Percentiles rank a stretch among this genome's conserved stretches.
Conservation (phyloP, 1,140 invertebrate genomes). For the Cardiocondyla obscurior region DNA sequence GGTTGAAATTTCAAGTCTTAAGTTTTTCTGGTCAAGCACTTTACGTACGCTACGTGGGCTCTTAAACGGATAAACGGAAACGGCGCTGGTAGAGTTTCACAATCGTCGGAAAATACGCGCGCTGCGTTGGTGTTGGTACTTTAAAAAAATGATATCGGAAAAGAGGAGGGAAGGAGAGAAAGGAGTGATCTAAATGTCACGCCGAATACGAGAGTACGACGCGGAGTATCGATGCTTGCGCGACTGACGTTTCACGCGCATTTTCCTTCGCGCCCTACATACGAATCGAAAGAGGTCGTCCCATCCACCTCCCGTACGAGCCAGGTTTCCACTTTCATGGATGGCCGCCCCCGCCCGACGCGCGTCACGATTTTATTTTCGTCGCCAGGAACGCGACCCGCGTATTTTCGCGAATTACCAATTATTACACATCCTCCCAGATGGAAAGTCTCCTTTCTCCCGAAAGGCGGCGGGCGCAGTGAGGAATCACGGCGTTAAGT, state of each 20-base stretch:
- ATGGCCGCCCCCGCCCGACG: slow-evolving; percentile 14
- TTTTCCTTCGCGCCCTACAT: slow-evolving; percentile 42
- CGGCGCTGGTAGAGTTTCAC: background rate
- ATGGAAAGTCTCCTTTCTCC: slow-evolving; percentile 31
- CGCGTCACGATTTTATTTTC: slow-evolving; percentile 45
- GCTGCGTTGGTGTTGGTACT: background rate
- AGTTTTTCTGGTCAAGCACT: too few species aligned
- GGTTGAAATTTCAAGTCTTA: too few species aligned
- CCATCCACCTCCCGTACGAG: slow-evolving; percentile 26
- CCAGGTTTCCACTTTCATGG: slow-evolving; percentile 50
- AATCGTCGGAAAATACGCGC: background rate
- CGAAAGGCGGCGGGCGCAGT: slow-evolving; percentile 13
- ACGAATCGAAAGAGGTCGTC: slow-evolving; percentile 35
- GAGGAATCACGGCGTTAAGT: background rate
- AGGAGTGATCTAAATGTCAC: slow-evolving; percentile 1
- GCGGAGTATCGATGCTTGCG: slow-evolving; percentile 9
- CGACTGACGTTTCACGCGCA: slow-evolving; percentile 4
- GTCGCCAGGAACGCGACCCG: slow-evolving; percentile 28
- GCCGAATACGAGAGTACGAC: slow-evolving; percentile 1
- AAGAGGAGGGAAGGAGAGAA: background rate
- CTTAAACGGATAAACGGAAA: slow-evolving; percentile 27
- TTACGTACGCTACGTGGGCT: too few species aligned
- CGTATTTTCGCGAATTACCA: slow-evolving; percentile 39
- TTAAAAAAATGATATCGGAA: background rate
- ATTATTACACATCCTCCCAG: slow-evolving; percentile 13